Base-by-base conservation (phyloP, 2,113 vertebrate genomes). In the Zapus hudsonius region DNA sequence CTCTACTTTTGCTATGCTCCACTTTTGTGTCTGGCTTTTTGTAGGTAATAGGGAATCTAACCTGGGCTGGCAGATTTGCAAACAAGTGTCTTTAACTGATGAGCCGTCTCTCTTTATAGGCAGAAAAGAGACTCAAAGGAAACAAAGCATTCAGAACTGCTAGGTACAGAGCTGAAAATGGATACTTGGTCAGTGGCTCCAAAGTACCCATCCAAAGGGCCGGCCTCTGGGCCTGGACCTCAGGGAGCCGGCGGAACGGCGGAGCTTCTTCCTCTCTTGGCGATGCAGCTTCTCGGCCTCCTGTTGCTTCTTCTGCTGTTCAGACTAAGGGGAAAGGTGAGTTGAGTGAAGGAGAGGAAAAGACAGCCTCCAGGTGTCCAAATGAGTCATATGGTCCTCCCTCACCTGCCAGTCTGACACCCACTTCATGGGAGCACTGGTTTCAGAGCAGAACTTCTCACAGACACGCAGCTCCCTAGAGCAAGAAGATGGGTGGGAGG, bases 211-310 rank as follows among this genome's bases (percentile, higher is more conserved):
- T 15, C 27, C n/a, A 83, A 98, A 98, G 0, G 89, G 92, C 92
- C 95, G 80, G 93, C 99, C 79, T 93, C n/a, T 81, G 90, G 70
- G 86, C 75, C 95, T 97, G 61, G 97, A 98, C 96, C 66, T 97
- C 64, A 99, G 98, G 89, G 99, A 99, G 89, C 97, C 98, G 0
- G 99, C 99, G 0, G 99, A 97, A 23, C 99, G 98, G 5, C 99
- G 97, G 85, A 99, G 98, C 69, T 98, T 98, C 94, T 97, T 99
- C 96, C 99, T 98, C 96, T 99, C 99, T 72, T 98, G 98, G 15
- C 98, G 98, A 97, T 99, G 99, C 3, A 89, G 98, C 20, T 97
- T 97, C 97, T 99, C 99, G 0, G 99, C 99, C 96, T 98, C 98
- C 92, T 99, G 99, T 90, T 99, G 99, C 95, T 97, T 97, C 97